Percentiles rank a stretch among this genome's conserved stretches.
These are phyloP conservation scores for Byasa hedistus DNA, from an alignment of 2,888 invertebrate species.

Conservation along the genomic window DNA sequence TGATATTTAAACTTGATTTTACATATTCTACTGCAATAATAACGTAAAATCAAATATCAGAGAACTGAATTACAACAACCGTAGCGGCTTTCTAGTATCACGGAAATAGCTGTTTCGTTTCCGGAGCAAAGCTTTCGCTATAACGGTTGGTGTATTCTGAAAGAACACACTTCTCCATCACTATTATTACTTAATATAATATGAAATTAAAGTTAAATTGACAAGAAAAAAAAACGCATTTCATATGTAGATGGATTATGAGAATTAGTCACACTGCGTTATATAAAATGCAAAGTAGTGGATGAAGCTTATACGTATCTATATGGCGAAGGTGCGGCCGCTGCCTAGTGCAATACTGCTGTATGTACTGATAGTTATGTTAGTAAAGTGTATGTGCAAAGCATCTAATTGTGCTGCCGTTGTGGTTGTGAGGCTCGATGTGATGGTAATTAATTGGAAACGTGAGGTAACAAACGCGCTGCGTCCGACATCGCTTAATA, in stretches of 20 bases:
- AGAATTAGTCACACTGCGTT: neutral
- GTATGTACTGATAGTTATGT: neutral
- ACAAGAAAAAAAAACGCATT: too few species aligned
- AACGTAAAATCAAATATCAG: too few species aligned
- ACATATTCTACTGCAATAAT: too few species aligned
- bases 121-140: too few species aligned
- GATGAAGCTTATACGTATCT: neutral
- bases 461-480: conserved; percentile 14
- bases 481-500: conserved; percentile 10
- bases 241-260: neutral
- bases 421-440: conserved; percentile 25
- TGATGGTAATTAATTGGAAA: conserved; percentile 37
- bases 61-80: too few species aligned
- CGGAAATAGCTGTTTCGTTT: too few species aligned
- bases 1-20: too few species aligned
- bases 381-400: neutral
- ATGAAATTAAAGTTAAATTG: too few species aligned
- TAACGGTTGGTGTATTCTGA: too few species aligned
- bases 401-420: conserved; percentile 20
- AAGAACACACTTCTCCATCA: too few species aligned
- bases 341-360: neutral
- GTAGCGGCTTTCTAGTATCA: too few species aligned
- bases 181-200: too few species aligned
- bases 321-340: neutral
- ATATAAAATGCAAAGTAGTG: neutral